Base-by-base conservation (phyloP, 2,888 invertebrate genomes). In the Synergus japonicus region DNA sequence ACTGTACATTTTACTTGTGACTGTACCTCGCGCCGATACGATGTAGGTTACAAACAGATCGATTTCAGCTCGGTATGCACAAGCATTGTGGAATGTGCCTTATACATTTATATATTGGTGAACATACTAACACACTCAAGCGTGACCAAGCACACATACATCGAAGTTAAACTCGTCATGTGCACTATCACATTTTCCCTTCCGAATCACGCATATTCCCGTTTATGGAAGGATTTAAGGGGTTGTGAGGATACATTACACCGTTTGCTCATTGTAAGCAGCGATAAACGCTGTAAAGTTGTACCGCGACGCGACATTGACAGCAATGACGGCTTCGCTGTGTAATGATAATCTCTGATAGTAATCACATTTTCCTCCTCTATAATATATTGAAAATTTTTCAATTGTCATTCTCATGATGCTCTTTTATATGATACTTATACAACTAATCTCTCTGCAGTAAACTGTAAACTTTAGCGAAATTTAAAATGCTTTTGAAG, bases 21-120 rank as follows among this genome's bases (percentile, higher is more conserved):
- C 87, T 86, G 86, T 87, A 88, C 87, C 69, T 80, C 82, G 82
- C 81, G 80, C 85, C 86, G 85, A 85, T 86, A 86, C 88, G 87
- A 90, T 89, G 89, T 91, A 89, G 89, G 90, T 90, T 90, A 90
- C 88, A 88, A 89, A 90, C 88, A 83, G 87, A 87, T 91, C 90
- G 91, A 91, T 91, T 91, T 90, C 91, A 90, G 85, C 85, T 83
- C 86, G 87, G 87, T 88, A 90, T 88, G 89, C 87, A 88, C 86
- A 85, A 87, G 86, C 89, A 90, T 89, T 90, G 88, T 88, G 90
- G 90, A 91, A 91, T 91, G 90, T 85, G 88, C 88, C 86, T 91
- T 87, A 87, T 85, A 88, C 87, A 86, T 88, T 29, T 60, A 46
- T 81, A 84, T 82, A 77, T 37, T 81, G 81, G 76, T 64, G 77